Conservation (phyloP, 2,113 vertebrate genomes). For the Perccottus glenii region DNA sequence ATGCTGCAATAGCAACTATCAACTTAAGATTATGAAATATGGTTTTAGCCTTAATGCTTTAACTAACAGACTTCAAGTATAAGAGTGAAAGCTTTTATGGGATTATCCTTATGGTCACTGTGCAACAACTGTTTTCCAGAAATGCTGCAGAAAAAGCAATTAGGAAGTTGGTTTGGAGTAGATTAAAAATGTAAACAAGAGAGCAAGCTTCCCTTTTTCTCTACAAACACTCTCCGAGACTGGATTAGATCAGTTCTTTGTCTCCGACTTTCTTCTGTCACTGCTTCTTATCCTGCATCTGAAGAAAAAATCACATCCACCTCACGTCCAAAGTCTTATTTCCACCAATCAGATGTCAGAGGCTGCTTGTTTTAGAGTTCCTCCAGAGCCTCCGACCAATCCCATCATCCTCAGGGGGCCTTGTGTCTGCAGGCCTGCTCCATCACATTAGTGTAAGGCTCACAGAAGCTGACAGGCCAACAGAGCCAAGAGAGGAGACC, state of each 20-base stretch:
- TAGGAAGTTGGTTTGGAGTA: no score
- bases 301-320: slow-evolving; percentile 22
- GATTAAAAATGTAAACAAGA: no score
- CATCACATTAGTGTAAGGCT: slow-evolving; percentile 62
- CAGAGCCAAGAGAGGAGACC: slow-evolving; percentile 47
- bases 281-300: slow-evolving; percentile 24
- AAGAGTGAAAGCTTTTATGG: no score
- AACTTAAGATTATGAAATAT: no score
- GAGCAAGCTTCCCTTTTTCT: neutral
- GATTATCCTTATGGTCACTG: no score
- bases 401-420: slow-evolving; percentile 38
- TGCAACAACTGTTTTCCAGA: no score
- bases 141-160: no score
- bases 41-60: no score
- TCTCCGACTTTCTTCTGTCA: slow-evolving; percentile 18
- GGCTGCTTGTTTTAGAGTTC: slow-evolving; percentile 37
- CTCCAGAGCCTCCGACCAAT: slow-evolving; percentile 39
- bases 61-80: no score
- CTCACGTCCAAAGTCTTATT: slow-evolving; percentile 26
- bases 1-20: no score
- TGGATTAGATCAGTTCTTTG: slow-evolving; percentile 16
- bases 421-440: slow-evolving; percentile 51
- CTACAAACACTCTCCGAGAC: slow-evolving; percentile 5
- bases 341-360: slow-evolving; percentile 32
- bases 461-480: slow-evolving; percentile 58